Base-by-base conservation (phyloP, 2,797 vertebrate genomes). In the Pipistrellus kuhlii region DNA sequence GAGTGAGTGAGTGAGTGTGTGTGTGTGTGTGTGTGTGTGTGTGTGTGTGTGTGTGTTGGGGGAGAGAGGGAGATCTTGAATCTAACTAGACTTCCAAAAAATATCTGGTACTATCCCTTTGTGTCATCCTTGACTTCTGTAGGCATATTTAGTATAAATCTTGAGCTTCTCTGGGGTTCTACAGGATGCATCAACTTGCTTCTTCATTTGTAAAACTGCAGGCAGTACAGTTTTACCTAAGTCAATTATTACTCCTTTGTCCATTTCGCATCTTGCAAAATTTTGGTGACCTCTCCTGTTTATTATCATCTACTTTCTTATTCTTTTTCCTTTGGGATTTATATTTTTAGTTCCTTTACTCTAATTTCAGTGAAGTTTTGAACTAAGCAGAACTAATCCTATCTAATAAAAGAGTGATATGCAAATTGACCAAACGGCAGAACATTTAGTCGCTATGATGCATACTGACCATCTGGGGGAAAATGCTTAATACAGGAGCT, bases 341-440 rank as follows among this genome's bases (percentile, higher is more conserved):
- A 75, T 55, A 57, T 7, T 69, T 91, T 86, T 44, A 75, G 13
- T 64, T 64, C 14, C 46, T 89, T 75, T 88, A 21, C 48, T 48
- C 8, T 80, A 71, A 72, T 86, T 90, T 90, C 51, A 85, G 20
- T 82, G n/a, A 80, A 48, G 17, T 83, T 91, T 83, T 87, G 66
- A 92, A 93, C 30, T 30, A 72, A 89, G 57, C 3, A 68, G 27
- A 87, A 13, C 66, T 21, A 75, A 73, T 55, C 53, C 53, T 55
- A 55, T 55, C 8, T 55, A 55, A 55, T 21, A 55, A 55, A 55
- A 55, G 53, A 6, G 6, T 55, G 21, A 55, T 55, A 55, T 21
- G 53, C 53, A 55, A 55, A 55, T 21, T 55, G 53, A 55, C 53
- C 20, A 0, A 55, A 55, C 2, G 5, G 18, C 8, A 3, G 20